Percentiles rank a stretch among this genome's conserved stretches.
Conservation (phyloP, 2,113 vertebrate genomes). For the Malaclemys terrapin region DNA sequence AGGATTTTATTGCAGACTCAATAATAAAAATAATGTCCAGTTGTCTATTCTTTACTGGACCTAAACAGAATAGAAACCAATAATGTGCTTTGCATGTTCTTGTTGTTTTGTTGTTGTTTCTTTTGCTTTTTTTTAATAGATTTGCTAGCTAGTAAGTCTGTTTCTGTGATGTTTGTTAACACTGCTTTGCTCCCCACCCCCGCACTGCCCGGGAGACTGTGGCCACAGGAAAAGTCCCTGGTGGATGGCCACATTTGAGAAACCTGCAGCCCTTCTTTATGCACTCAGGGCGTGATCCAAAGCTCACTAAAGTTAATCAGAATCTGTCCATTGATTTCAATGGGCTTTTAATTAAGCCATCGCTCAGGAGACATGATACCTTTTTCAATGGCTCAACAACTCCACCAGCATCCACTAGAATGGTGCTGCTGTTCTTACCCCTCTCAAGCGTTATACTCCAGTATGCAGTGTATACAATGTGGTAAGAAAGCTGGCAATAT, state of each 20-base stretch:
- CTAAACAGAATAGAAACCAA: too few species aligned
- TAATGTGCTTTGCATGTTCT: not conserved
- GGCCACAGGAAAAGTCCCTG: not conserved
- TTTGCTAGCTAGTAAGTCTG: too few species aligned
- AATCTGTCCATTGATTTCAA: not conserved
- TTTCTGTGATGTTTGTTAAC: too few species aligned
- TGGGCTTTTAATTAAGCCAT: not conserved
- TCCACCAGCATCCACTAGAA: not conserved
- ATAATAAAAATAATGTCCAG: too few species aligned
- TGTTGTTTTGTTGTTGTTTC: too few species aligned
- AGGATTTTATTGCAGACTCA: too few species aligned
- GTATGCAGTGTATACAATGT: not conserved
- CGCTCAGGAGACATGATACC: not conserved
- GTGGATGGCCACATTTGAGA: not conserved
- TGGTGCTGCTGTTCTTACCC: accelerated
- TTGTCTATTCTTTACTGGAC: too few species aligned
- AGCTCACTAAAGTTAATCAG: not conserved
- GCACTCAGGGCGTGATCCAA: not conserved
- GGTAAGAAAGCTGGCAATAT: not conserved
- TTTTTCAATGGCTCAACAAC: not conserved
- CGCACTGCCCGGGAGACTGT: too few species aligned
- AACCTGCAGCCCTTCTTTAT: not conserved
- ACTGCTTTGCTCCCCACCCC: not conserved
- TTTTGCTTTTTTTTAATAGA: too few species aligned
- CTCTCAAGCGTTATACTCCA: accelerated